A percentile compares a stretch with the other conserved stretches of the same genome.
These are phyloP conservation scores for Onychorhynchus coronatus DNA, from an alignment of 2,113 vertebrate species.

Conservation along the genomic window DNA sequence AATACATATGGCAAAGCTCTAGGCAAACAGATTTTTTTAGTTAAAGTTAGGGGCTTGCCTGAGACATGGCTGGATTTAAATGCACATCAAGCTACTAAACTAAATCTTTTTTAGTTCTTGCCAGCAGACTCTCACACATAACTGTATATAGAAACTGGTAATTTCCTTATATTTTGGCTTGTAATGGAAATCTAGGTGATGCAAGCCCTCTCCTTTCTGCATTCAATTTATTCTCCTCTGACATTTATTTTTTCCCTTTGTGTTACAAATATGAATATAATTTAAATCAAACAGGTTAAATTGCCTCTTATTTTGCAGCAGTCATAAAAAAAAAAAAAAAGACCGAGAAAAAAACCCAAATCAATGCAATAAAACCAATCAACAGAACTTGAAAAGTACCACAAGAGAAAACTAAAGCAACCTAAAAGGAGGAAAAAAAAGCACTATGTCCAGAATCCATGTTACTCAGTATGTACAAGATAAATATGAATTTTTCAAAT, in stretches of 20 bases:
- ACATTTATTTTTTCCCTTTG: background rate
- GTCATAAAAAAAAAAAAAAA: background rate
- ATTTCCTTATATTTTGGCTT: slow-evolving; percentile 58
- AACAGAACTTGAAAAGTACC: background rate
- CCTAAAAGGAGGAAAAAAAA: background rate
- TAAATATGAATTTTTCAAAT: background rate
- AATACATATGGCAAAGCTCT: slow-evolving; percentile 35
- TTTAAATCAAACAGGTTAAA: background rate
- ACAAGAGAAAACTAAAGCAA: background rate
- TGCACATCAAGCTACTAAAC: slow-evolving; percentile 74
- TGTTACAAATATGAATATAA: background rate
- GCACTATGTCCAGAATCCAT: background rate
- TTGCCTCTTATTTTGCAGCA: background rate
- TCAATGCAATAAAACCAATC: background rate
- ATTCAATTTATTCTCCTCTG: background rate
- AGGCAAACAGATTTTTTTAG: slow-evolving; percentile 78
- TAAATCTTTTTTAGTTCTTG: slow-evolving; percentile 62
- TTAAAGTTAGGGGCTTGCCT: slow-evolving; percentile 74
- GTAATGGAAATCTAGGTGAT: slow-evolving; percentile 49
- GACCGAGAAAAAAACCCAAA: background rate
- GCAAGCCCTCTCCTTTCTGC: background rate
- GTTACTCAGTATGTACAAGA: background rate
- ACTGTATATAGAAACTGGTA: slow-evolving; percentile 79
- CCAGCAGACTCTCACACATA: slow-evolving; percentile 71
- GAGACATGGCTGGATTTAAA: slow-evolving; percentile 76